Base-by-base conservation (phyloP, 2,797 vertebrate genomes). In the Microctenopoma steveboyesi region DNA sequence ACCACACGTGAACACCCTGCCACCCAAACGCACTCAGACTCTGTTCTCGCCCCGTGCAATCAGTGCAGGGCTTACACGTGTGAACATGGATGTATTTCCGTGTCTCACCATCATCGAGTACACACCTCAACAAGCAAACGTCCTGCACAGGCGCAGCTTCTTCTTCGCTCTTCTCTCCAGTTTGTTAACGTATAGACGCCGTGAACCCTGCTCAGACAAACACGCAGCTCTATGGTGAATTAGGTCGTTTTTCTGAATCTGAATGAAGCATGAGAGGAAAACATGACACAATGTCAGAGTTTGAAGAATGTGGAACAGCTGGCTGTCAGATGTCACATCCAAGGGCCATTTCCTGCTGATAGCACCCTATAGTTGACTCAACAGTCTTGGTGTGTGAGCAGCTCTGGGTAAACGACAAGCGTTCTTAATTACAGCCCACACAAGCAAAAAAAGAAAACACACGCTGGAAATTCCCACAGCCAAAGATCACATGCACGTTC, bases 361-460 rank as follows among this genome's bases (percentile, higher is more conserved):
- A 51, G 51, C 55, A 61, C 63, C 4, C 43, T n/a, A 12, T 39
- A 1, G 45, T n/a, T n/a, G 30, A 66, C 59, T 25, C 35, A 2
- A 55, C 74, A 18, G 58, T 47, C 7, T 0, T 0, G 33, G 60
- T 47, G 72, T 75, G 72, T 72, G 45, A 62, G 62, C 39, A 4
- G 57, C 51, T 56, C 69, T 68, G 46, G 56, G 72, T 2, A n/a
- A 52, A 54, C 1, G 43, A 72, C 60, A 43, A 25, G 51, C 43
- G 58, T 51, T 54, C 81, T 76, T 76, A 84, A 87, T 83, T 80
- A 78, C 9, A 74, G 78, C 68, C 63, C 86, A 80, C 86, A 83
- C 84, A 85, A 27, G 50, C 22, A 78, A 66, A 39, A 35, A 71
- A 79, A 69, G 27, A 13, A 37, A 37, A 40, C 4, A 15, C 1